Percentiles rank a stretch among this genome's conserved stretches.
Conservation (phyloP, 2,888 invertebrate genomes). For the Napeogenes inachia region DNA sequence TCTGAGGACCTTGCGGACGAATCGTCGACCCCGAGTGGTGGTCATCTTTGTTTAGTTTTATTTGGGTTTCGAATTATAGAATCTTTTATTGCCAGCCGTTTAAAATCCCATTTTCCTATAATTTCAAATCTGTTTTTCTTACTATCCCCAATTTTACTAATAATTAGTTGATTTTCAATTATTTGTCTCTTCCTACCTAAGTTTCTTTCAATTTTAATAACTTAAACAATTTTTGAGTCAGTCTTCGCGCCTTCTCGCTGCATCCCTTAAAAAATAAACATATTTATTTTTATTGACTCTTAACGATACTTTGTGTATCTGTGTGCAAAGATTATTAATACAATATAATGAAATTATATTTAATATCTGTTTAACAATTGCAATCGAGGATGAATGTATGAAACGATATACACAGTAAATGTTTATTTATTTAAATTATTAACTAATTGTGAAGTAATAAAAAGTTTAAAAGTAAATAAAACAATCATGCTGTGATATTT, state of each 20-base stretch:
- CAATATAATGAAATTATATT: no score
- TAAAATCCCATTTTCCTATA: not conserved
- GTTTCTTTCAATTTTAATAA: not conserved
- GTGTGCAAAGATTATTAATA: conserved; percentile 1
- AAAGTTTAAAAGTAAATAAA: conserved; percentile 15
- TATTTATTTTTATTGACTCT: conserved; percentile 8
- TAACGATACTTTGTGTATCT: conserved; percentile 1
- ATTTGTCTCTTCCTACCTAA: not conserved
- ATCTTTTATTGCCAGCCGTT: no score
- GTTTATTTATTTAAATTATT: no score
- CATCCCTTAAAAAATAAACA: conserved; percentile 8
- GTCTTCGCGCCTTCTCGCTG: not conserved
- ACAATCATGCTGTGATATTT: conserved; percentile 33
- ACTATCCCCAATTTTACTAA: not conserved
- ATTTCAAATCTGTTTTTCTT: not conserved
- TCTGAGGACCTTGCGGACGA: not conserved
- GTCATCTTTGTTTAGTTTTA: no score
- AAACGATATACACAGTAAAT: no score
- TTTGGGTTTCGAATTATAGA: no score
- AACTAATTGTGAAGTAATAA: no score
- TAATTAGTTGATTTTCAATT: not conserved
- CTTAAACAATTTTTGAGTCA: conserved; percentile 8
- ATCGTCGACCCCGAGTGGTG: not conserved
- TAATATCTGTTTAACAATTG: no score
- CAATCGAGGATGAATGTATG: no score